These are phyloP conservation scores for Calidris pugnax DNA, from an alignment of 2,113 vertebrate genomes.

Conservation along the genomic window DNA sequence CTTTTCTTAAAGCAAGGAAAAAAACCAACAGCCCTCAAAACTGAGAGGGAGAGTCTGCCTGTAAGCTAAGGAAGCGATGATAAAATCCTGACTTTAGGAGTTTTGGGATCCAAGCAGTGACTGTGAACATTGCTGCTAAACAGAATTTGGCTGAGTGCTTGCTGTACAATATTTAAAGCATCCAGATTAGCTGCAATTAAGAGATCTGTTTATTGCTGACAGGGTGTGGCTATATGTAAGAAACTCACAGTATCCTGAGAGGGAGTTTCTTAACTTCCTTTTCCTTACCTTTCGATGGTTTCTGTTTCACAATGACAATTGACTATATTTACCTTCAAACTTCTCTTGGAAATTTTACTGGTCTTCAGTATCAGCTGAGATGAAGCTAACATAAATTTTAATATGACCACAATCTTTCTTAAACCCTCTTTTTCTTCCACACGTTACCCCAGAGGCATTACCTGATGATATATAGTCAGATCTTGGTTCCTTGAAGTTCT, in stretches of 20 bases:
- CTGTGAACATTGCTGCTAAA: not conserved
- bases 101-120: not conserved
- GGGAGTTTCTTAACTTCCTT: slow-evolving; percentile 45
- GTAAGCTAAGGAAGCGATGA: not conserved
- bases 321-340: not conserved
- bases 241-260: not conserved
- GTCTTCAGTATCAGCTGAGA: not conserved
- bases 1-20: not conserved
- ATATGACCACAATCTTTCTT: not conserved
- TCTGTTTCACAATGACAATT: slow-evolving; percentile 53
- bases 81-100: not conserved
- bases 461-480: not conserved
- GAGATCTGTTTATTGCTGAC: slow-evolving; percentile 29
- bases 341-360: not conserved
- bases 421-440: not conserved
- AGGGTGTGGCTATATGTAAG: slow-evolving; percentile 17
- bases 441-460: not conserved
- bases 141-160: not conserved
- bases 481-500: not conserved
- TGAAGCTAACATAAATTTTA: not conserved
- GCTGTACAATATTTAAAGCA: not conserved
- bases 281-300: not conserved
- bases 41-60: not conserved
- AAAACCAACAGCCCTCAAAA: not conserved
- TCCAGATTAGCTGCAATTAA: not conserved